A percentile compares a stretch with the other conserved stretches of the same genome.
phyloP scores from a whole-genome alignment of 2,888 invertebrate genomes.

The Meghimatium bilineatum region DNA sequence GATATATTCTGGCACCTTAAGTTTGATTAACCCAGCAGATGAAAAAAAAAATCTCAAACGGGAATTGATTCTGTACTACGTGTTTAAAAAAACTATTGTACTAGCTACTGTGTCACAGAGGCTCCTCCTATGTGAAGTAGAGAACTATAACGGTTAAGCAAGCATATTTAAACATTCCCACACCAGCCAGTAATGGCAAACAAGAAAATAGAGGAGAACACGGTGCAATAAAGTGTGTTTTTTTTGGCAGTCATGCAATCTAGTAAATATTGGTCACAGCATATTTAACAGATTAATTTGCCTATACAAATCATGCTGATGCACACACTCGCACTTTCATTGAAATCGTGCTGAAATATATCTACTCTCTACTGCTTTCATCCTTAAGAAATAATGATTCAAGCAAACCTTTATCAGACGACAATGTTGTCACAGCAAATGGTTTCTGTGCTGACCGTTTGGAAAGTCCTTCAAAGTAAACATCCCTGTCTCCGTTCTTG shows the following conservation, averaged over 20 bases:
- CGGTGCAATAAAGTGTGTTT: background rate
- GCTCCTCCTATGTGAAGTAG: too few species aligned
- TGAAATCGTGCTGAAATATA: background rate
- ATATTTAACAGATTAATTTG: background rate
- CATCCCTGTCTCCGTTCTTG: conserved; percentile 48
- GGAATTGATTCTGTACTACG: too few species aligned
- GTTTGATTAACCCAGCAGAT: too few species aligned
- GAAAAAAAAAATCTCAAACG: too few species aligned
- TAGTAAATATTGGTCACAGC: background rate
- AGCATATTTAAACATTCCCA: too few species aligned
- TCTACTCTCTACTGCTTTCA: background rate
- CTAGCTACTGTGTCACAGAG: too few species aligned
- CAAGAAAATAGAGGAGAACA: background rate
- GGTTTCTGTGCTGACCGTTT: conserved; percentile 45
- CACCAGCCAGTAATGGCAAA: background rate
- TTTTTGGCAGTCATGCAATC: background rate
- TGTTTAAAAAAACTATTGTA: too few species aligned
- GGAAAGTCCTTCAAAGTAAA: conserved; percentile 45
- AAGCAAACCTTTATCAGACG: conserved; percentile 44
- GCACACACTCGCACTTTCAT: too few species aligned
- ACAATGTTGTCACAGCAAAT: conserved; percentile 46
- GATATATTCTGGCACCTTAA: background rate
- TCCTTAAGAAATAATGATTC: background rate
- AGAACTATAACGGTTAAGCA: background rate
- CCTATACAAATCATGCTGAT: background rate